phyloP scores from a whole-genome alignment of 2,113 vertebrate genomes.

The Eonycteris spelaea region DNA sequence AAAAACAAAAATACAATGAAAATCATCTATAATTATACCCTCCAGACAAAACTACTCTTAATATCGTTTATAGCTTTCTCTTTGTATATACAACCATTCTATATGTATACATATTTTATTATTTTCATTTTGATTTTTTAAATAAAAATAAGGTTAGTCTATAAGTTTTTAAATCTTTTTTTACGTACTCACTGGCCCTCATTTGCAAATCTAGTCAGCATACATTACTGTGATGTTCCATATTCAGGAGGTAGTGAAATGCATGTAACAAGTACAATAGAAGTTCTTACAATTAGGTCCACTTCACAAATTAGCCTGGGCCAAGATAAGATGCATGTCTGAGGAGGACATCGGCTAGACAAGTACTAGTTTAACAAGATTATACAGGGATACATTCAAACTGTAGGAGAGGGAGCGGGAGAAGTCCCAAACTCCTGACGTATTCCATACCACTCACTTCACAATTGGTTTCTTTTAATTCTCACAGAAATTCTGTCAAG shows the following conservation, averaged over 20 bases:
- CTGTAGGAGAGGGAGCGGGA: background rate
- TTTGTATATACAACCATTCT: background rate
- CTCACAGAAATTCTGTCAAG: background rate
- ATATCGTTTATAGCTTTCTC: background rate
- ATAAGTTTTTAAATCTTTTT: background rate
- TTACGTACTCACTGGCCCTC: background rate
- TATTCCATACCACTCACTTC: background rate
- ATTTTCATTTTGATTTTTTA: background rate
- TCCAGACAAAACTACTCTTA: background rate
- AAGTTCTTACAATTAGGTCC: background rate
- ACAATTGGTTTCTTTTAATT: background rate
- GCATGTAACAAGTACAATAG: background rate
- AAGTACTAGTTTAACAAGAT: background rate
- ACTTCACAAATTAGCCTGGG: background rate
- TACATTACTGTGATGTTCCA: background rate
- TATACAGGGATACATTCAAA: background rate
- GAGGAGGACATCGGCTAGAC: background rate
- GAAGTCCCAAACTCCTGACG: rapidly evolving
- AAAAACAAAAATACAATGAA: background rate
- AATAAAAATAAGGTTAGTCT: background rate
- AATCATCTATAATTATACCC: background rate
- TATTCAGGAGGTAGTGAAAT: background rate
- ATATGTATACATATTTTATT: background rate
- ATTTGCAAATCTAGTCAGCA: background rate
- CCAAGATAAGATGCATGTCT: background rate